phyloP scores from a whole-genome alignment of 1,140 invertebrate species.

The Hypsibius dujardini region DNA sequence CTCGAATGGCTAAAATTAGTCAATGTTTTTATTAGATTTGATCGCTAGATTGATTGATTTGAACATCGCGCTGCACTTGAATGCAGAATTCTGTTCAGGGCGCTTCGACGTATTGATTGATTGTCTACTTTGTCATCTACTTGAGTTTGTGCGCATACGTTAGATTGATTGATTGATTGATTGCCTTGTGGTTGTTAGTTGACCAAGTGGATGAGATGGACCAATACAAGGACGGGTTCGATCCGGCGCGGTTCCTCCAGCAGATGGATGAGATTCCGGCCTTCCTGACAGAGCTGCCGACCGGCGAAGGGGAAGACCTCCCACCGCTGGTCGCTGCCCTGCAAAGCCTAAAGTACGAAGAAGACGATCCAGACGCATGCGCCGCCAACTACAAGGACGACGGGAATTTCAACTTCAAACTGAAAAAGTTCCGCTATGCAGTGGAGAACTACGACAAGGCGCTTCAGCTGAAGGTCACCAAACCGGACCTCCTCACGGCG shows the following conservation, averaged over 20 bases:
- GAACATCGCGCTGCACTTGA: too few relatives aligned
- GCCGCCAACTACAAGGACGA: constrained; percentile 82
- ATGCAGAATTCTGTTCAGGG: too few relatives aligned
- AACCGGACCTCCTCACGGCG: constrained; percentile 55
- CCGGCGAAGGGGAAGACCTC: constrained; percentile 38
- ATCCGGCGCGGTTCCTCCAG: constrained; percentile 22
- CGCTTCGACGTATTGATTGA: too few relatives aligned
- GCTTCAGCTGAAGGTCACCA: constrained; percentile 54
- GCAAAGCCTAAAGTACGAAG: constrained; percentile 72
- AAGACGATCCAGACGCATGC: constrained; percentile 64
- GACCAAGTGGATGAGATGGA: too few relatives aligned
- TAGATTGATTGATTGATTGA: too few relatives aligned
- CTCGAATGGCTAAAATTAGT: too few relatives aligned
- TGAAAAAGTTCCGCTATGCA: constrained; percentile 79
- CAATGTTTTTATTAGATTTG: too few relatives aligned
- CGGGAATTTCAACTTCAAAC: constrained; percentile 86
- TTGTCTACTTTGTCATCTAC: too few relatives aligned
- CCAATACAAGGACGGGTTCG: constrained; percentile 18
- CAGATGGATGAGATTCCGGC: constrained; percentile 88
- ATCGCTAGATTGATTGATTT: too few relatives aligned
- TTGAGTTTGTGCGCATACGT: too few relatives aligned
- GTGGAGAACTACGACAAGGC: constrained; percentile 72
- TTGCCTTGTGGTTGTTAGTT: too few relatives aligned
- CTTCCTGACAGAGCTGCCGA: constrained; percentile 56
- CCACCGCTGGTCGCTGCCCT: constrained; percentile 72